These are phyloP conservation scores for Seladonia tumulorum DNA, from an alignment of 2,888 invertebrate genomes.

Conservation along the genomic window DNA sequence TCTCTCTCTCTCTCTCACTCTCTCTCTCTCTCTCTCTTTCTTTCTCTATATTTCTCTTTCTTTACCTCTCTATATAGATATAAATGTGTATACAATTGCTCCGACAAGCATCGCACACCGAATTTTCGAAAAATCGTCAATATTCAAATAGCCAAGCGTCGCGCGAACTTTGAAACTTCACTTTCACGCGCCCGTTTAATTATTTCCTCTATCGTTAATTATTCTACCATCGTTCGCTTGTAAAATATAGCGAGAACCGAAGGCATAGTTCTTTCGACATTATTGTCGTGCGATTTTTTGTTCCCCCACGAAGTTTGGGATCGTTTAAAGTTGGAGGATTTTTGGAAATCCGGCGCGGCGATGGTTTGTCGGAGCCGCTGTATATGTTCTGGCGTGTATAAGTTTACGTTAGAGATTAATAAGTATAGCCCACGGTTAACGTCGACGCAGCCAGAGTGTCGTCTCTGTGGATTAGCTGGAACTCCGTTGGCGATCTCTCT, in stretches of 20 bases:
- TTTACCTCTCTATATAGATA: background rate
- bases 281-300: no score
- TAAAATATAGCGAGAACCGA: no score
- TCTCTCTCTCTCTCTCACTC: background rate
- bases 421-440: constrained; percentile 23
- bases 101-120: no score
- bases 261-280: no score
- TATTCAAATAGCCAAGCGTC: no score
- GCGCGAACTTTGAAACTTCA: no score
- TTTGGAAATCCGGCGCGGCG: background rate
- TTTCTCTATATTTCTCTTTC: background rate
- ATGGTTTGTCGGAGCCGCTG: background rate
- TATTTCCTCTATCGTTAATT: no score
- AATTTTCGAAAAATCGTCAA: no score
- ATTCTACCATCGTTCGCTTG: no score
- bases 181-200: no score
- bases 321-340: no score
- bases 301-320: no score
- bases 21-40: background rate
- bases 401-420: constrained; percentile 3
- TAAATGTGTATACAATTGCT: background rate
- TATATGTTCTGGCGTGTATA: background rate
- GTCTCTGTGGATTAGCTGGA: constrained; percentile 37
- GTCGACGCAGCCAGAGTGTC: constrained; percentile 16
- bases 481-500: constrained; percentile 35